Evolutionary conservation across 2,888 invertebrate genomes (phyloP).

Genomic region (Euplagia quadripunctaria): DNA sequence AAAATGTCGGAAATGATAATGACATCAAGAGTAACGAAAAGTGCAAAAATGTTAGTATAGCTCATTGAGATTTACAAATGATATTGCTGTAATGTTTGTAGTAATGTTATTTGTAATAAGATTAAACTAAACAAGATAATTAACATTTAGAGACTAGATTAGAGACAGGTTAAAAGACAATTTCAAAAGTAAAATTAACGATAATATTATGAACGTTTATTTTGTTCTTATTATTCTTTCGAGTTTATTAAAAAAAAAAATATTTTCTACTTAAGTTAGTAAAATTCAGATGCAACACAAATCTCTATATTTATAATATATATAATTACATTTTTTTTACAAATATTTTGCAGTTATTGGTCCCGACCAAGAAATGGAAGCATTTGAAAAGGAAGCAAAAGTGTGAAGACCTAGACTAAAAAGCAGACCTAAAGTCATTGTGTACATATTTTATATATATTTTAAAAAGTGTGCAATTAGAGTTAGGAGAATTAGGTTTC

Average conservation of each 20-base stretch:
- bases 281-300: too few relatives aligned
- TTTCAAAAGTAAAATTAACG: not conserved
- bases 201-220: not conserved
- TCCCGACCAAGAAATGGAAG: slow-evolving; percentile 71
- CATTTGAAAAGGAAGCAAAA: slow-evolving; percentile 54
- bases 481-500: not conserved
- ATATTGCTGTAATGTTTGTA: too few relatives aligned
- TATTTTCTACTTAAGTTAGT: too few relatives aligned
- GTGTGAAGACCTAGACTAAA: slow-evolving; percentile 31
- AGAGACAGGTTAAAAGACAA: not conserved
- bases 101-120: too few relatives aligned
- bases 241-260: too few relatives aligned
- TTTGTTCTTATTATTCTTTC: not conserved
- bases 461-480: not conserved
- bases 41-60: not conserved
- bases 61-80: too few relatives aligned
- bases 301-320: too few relatives aligned
- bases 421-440: not conserved
- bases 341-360: slow-evolving; percentile 30
- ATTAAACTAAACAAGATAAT: too few relatives aligned
- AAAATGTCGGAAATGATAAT: not conserved
- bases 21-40: not conserved
- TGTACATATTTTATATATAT: too few relatives aligned
- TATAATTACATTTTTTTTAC: not conserved
- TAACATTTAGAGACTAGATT: too few relatives aligned